A percentile compares a stretch with the other conserved stretches of the same genome.
phyloP scores from a whole-genome alignment of 2,113 vertebrate species.

The Scartelaos histophorus region DNA sequence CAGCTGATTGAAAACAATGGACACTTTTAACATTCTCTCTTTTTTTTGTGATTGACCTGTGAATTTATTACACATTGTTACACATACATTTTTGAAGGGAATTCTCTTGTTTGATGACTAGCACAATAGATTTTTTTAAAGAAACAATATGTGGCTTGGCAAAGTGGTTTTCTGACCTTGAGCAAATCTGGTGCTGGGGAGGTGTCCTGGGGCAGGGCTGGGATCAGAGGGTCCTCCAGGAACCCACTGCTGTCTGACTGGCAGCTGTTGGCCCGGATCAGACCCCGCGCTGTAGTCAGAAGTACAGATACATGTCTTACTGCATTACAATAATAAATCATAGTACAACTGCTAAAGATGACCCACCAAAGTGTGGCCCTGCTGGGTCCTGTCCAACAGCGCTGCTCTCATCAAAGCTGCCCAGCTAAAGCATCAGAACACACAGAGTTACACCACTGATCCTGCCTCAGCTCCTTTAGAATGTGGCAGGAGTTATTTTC shows the following conservation, averaged over 20 bases:
- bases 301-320: background rate
- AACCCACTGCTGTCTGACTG: conserved; percentile 86
- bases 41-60: no score
- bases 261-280: conserved; percentile 78
- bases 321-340: background rate
- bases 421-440: conserved; percentile 51
- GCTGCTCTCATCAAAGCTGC: conserved; percentile 68
- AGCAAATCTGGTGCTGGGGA: conserved; percentile 52
- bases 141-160: no score
- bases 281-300: background rate
- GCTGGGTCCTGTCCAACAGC: conserved; percentile 32
- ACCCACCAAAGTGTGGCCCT: conserved; percentile 56
- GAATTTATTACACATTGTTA: no score
- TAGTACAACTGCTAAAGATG: background rate
- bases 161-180: conserved; percentile 47
- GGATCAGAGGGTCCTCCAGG: conserved; percentile 77
- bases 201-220: conserved; percentile 47
- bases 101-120: no score
- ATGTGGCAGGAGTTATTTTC: background rate
- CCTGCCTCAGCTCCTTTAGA: no score
- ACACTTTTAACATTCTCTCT: no score
- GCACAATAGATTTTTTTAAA: no score
- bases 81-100: no score
- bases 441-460: background rate
- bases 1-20: no score